Conservation (phyloP, 2,888 invertebrate species). For the Phortica okadai region DNA sequence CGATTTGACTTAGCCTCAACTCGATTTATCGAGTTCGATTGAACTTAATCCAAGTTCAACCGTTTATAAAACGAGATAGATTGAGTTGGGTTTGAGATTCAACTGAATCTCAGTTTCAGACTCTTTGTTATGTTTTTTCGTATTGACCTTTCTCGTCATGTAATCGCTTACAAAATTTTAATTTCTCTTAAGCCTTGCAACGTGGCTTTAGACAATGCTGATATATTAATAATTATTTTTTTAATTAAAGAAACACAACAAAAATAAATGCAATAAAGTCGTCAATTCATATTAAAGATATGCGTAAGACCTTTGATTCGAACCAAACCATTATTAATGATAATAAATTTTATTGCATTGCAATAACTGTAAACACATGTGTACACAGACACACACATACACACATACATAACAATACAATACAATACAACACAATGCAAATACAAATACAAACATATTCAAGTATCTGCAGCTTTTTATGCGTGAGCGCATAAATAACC, state of each 20-base stretch:
- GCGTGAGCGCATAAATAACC: slow-evolving; percentile 17
- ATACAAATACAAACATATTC: background rate
- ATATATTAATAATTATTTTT: background rate
- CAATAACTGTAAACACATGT: slow-evolving; percentile 30
- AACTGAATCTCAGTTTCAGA: too few relatives aligned
- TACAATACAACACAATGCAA: background rate
- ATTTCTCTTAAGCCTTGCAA: too few relatives aligned
- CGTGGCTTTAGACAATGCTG: background rate
- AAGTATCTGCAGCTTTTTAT: background rate
- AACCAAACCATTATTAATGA: slow-evolving; percentile 2
- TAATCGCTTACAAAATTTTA: too few relatives aligned
- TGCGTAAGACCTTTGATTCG: slow-evolving; percentile 17
- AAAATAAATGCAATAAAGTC: background rate
- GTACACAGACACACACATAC: slow-evolving; percentile 22
- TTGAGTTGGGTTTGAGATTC: too few relatives aligned
- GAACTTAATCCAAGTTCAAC: too few relatives aligned
- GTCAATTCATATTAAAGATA: background rate
- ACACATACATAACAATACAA: slow-evolving; percentile 12
- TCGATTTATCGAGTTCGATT: too few relatives aligned
- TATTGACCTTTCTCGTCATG: too few relatives aligned
- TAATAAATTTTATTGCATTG: slow-evolving; percentile 31
- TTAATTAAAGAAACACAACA: background rate
- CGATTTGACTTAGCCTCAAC: too few relatives aligned
- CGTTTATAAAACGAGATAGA: too few relatives aligned
- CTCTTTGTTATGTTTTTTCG: too few relatives aligned